phyloP scores from a whole-genome alignment of 2,113 vertebrate species.

The Carettochelys insculpta region DNA sequence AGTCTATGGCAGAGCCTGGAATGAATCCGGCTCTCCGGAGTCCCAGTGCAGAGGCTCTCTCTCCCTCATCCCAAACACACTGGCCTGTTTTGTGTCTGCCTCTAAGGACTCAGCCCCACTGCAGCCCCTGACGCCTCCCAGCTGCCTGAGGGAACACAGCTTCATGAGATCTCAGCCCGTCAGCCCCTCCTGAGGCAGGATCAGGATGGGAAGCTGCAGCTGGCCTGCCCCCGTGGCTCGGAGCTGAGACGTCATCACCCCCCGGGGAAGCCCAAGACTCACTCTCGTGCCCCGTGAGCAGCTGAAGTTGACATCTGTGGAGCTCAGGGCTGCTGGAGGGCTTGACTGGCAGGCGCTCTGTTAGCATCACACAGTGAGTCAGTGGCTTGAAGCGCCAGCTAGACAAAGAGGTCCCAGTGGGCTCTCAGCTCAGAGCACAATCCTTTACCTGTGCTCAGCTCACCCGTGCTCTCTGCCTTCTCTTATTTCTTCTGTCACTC shows the following conservation, averaged over 20 bases:
- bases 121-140: not conserved
- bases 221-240: too few species aligned
- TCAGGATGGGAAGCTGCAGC: not conserved
- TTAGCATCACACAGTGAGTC: rapidly evolving
- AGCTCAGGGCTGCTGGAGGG: rapidly evolving
- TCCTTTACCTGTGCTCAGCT: not conserved
- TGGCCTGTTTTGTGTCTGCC: not conserved
- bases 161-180: not conserved
- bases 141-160: not conserved
- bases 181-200: not conserved
- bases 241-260: not conserved
- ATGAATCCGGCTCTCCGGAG: not conserved
- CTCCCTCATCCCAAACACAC: rapidly evolving
- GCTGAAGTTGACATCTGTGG: not conserved
- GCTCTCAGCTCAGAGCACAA: not conserved
- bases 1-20: rapidly evolving
- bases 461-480: rapidly evolving
- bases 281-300: not conserved
- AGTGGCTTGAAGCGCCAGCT: not conserved
- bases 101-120: not conserved
- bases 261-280: not conserved
- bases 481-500: not conserved
- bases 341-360: not conserved
- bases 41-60: not conserved
- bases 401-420: rapidly evolving